phyloP scores from a whole-genome alignment of 2,113 vertebrate species.

The Lepus americanus region DNA sequence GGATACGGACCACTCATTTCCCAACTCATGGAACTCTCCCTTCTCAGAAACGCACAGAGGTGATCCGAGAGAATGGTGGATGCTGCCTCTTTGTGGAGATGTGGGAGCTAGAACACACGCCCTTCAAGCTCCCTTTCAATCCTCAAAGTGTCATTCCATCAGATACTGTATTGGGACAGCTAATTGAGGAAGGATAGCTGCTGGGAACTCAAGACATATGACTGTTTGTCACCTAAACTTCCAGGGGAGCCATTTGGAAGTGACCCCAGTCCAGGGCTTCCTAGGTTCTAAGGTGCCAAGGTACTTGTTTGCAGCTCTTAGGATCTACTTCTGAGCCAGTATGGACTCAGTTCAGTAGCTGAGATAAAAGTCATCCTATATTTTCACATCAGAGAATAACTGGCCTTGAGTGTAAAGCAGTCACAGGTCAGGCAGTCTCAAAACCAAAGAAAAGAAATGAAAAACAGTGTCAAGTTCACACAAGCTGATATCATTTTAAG shows the following conservation, averaged over 20 bases:
- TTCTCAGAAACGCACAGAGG: conserved; percentile 25
- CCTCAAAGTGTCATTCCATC: neutral
- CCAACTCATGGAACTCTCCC: neutral
- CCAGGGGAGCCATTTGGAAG: neutral
- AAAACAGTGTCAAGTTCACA: conserved; percentile 50
- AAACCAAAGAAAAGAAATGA: conserved; percentile 76
- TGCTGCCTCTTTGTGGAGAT: neutral
- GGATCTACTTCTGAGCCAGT: neutral
- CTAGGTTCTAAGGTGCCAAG: neutral
- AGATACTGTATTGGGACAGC: neutral
- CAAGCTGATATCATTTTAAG: conserved; percentile 62
- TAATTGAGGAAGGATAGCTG: neutral
- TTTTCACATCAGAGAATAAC: conserved; percentile 13
- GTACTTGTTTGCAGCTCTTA: neutral
- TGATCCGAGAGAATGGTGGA: neutral
- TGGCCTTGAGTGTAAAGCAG: neutral
- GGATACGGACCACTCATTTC: neutral
- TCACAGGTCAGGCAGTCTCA: neutral
- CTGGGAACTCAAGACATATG: neutral
- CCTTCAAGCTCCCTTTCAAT: neutral
- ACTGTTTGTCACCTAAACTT: neutral
- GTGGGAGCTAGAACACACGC: neutral
- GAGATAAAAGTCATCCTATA: neutral
- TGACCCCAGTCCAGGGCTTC: neutral
- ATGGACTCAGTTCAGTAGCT: neutral